Conservation (phyloP, 2,888 invertebrate genomes). For the Leuctra nigra region DNA sequence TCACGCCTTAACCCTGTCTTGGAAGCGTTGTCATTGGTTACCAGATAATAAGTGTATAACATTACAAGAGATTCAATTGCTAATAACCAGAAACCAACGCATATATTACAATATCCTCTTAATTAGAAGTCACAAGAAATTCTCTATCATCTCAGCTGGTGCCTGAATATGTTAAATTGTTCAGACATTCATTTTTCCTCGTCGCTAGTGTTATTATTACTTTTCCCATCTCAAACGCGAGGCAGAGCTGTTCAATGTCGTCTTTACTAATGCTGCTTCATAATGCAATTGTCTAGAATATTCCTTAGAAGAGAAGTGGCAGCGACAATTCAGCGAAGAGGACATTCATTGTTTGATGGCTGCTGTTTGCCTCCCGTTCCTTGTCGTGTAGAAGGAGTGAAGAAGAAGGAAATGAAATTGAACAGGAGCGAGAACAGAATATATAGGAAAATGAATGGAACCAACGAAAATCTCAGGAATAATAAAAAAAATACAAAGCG, state of each 20-base stretch:
- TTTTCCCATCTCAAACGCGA: conserved; percentile 8
- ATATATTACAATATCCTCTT: neutral
- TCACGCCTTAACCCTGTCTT: no score
- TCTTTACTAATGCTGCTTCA: conserved; percentile 19
- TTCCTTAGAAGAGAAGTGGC: conserved; percentile 20
- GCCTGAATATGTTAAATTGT: neutral
- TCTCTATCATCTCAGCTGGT: neutral
- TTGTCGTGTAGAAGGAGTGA: neutral
- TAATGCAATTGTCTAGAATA: conserved; percentile 22
- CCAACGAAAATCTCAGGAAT: no score
- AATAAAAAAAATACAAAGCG: no score
- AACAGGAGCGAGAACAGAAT: neutral
- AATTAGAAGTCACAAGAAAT: conserved; percentile 3
- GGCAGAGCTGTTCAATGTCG: conserved; percentile 10
- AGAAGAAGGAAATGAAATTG: neutral
- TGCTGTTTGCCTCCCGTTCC: neutral
- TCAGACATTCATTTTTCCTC: conserved; percentile 4
- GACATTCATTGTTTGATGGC: conserved; percentile 20
- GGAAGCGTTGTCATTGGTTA: no score
- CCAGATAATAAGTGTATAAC: no score
- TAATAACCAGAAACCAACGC: neutral
- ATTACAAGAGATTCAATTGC: no score
- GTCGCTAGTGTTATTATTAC: conserved; percentile 2
- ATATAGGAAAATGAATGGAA: no score
- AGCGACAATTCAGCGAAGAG: conserved; percentile 21